These are phyloP conservation scores for Cervus canadensis DNA, from an alignment of 2,113 vertebrate genomes.

Conservation along the genomic window DNA sequence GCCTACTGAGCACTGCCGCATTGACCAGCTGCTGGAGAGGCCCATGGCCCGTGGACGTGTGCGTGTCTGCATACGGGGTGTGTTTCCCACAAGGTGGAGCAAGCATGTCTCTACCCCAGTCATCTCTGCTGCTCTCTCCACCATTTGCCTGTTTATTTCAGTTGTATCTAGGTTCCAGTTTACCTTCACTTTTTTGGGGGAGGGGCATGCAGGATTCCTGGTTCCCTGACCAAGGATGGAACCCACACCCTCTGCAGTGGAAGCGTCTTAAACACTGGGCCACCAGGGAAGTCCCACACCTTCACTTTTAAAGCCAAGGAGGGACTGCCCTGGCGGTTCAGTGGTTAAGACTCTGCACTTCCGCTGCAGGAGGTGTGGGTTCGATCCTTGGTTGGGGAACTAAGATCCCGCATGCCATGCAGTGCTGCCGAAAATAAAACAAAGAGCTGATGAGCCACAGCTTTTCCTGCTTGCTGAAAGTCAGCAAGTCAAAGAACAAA, in stretches of 20 bases:
- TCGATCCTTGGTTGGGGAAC: neutral
- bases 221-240: neutral
- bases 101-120: neutral
- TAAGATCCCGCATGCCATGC: neutral
- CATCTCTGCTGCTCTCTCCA: neutral
- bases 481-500: neutral
- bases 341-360: neutral
- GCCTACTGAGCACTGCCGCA: neutral
- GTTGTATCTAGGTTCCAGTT: neutral
- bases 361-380: neutral
- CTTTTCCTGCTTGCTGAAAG: neutral
- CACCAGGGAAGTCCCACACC: neutral
- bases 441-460: neutral
- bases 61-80: accelerated
- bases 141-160: neutral
- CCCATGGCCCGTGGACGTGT: neutral
- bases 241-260: neutral
- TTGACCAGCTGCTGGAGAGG: accelerated
- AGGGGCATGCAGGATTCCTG: neutral
- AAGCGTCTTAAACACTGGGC: neutral
- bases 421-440: neutral
- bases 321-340: neutral
- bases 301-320: neutral
- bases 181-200: neutral
- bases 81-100: neutral